These are phyloP conservation scores for Nomada ruficornis DNA, from an alignment of 2,888 invertebrate species.

Conservation along the genomic window DNA sequence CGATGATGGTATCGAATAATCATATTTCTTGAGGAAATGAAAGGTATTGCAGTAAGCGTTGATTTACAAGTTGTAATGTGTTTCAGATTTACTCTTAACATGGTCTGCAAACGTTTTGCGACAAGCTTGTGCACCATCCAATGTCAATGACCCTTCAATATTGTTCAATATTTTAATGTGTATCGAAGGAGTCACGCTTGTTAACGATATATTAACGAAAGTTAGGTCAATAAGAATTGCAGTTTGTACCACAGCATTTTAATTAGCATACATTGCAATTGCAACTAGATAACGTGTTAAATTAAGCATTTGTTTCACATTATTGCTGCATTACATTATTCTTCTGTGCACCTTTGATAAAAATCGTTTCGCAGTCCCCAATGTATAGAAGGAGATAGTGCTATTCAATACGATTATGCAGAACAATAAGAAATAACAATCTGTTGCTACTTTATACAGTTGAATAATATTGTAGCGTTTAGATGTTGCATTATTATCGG, in stretches of 20 bases:
- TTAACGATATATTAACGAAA: slow-evolving; percentile 55
- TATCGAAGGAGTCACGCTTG: slow-evolving; percentile 54
- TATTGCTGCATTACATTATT: slow-evolving; percentile 37
- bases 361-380: slow-evolving; percentile 50
- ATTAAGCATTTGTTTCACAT: slow-evolving; percentile 27
- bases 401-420: slow-evolving; percentile 36
- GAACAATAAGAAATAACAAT: slow-evolving; percentile 52
- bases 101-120: slow-evolving; percentile 27
- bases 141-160: slow-evolving; percentile 40
- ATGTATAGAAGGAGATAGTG: slow-evolving; percentile 40
- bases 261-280: slow-evolving; percentile 47
- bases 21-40: slow-evolving; percentile 24
- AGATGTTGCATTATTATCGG: slow-evolving; percentile 63
- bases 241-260: slow-evolving; percentile 49
- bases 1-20: slow-evolving; percentile 11
- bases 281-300: slow-evolving; percentile 40
- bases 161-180: slow-evolving; percentile 45
- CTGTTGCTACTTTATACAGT: slow-evolving; percentile 68
- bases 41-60: slow-evolving; percentile 49
- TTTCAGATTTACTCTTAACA: slow-evolving; percentile 37
- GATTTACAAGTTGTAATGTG: slow-evolving; percentile 33
- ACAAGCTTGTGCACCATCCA: slow-evolving; percentile 40
- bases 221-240: slow-evolving; percentile 60
- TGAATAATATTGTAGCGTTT: slow-evolving; percentile 63
- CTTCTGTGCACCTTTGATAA: slow-evolving; percentile 53